phyloP scores from a whole-genome alignment of 2,888 invertebrate species.

The Pachycephus smyrnensis region DNA sequence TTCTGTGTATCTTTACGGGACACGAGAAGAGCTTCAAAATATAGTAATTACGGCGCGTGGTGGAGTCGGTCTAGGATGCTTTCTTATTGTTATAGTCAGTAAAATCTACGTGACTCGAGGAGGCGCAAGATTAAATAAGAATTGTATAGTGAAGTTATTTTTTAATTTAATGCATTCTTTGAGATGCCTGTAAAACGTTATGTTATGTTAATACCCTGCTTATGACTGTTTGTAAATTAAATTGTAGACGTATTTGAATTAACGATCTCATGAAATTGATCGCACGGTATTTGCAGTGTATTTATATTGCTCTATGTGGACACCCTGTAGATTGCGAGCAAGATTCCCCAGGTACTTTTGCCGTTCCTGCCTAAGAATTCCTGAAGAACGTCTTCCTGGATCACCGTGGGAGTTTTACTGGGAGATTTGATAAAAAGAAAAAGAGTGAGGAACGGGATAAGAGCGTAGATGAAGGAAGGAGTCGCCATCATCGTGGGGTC shows the following conservation, averaged over 20 bases:
- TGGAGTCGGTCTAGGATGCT: not conserved
- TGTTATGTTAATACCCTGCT: not conserved
- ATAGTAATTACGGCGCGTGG: conserved; percentile 49
- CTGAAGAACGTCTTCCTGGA: not conserved
- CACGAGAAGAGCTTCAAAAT: conserved; percentile 45
- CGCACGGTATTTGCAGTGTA: not conserved
- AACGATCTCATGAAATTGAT: not conserved
- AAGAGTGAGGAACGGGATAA: not conserved
- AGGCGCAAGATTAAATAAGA: not conserved
- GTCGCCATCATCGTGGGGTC: not conserved
- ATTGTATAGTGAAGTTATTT: not conserved
- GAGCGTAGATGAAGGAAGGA: not conserved
- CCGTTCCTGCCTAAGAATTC: not conserved
- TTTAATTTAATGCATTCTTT: not conserved
- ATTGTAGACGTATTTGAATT: not conserved
- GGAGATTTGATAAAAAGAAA: not conserved
- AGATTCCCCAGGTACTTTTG: not conserved
- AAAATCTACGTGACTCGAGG: not conserved
- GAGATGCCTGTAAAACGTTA: not conserved
- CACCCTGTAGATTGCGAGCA: not conserved
- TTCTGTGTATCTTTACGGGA: not conserved
- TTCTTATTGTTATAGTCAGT: not conserved
- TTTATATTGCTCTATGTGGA: not conserved
- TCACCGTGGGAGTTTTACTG: not conserved
- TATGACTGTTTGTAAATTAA: not conserved